phyloP scores from a whole-genome alignment of 2,113 vertebrate genomes.

The Larimichthys crocea region DNA sequence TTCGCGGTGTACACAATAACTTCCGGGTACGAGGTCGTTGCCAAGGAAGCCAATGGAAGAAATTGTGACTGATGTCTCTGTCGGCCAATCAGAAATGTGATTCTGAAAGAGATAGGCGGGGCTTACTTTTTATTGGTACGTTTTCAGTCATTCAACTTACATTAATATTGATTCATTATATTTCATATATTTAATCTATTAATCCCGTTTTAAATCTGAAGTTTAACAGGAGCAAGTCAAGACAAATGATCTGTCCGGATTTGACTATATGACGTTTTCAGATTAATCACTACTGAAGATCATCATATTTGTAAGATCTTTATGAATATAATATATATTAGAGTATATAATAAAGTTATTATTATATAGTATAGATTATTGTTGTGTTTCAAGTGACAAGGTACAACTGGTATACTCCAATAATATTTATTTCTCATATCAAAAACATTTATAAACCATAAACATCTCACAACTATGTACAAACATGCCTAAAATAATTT shows the following conservation, averaged over 20 bases:
- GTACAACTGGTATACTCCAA: not conserved
- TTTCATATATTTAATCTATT: no score
- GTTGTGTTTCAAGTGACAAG: not conserved
- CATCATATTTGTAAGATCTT: no score
- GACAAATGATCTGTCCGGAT: not conserved
- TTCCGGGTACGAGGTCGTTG: slow-evolving; percentile 52
- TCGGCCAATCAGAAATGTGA: slow-evolving; percentile 31
- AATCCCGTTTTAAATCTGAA: not conserved
- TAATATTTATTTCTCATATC: slow-evolving; percentile 61
- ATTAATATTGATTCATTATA: not conserved
- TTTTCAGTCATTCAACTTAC: no score
- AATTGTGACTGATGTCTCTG: not conserved
- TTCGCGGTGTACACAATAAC: slow-evolving; percentile 42
- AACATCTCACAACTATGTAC: slow-evolving; percentile 29
- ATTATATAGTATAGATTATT: no score
- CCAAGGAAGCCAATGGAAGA: slow-evolving; percentile 22
- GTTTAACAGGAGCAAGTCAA: not conserved
- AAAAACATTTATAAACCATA: slow-evolving; percentile 40
- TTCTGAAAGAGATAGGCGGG: not conserved
- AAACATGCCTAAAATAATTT: not conserved
- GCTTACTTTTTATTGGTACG: not conserved
- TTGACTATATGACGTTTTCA: no score
- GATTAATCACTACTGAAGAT: no score
- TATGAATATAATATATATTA: no score
- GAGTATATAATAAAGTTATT: no score